Evolutionary conservation across 2,797 vertebrate species (phyloP).

Genomic region (Pseudocheirus occidentalis): DNA sequence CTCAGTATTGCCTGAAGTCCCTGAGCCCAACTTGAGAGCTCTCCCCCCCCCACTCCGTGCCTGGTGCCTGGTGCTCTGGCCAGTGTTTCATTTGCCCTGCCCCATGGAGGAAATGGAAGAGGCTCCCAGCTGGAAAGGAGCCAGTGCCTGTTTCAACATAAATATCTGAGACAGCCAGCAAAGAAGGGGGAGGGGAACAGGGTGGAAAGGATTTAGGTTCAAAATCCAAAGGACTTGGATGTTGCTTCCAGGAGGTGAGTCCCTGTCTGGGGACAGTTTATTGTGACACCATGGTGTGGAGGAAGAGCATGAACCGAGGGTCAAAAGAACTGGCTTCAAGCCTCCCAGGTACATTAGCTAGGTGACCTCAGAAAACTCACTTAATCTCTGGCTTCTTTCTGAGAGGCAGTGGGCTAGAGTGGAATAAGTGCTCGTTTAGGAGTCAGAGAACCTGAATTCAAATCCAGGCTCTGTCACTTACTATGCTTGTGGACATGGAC

Average conservation of each 20-base stretch:
- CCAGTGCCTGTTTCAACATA: constrained; percentile 40
- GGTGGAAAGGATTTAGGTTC: neutral
- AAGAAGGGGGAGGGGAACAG: neutral
- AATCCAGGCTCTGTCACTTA: neutral
- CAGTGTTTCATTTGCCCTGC: neutral
- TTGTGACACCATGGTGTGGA: neutral
- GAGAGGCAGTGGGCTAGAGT: neutral
- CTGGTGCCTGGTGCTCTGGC: neutral
- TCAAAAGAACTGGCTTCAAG: neutral
- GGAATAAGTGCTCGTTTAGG: neutral
- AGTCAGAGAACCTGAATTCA: neutral
- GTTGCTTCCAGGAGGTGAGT: neutral
- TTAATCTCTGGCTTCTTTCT: neutral
- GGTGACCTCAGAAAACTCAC: neutral
- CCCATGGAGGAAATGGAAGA: neutral
- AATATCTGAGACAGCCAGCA: constrained; percentile 3
- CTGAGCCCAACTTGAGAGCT: neutral
- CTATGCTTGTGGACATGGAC: neutral
- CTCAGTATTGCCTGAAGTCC: neutral
- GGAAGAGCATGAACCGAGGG: neutral
- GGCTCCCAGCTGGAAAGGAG: constrained; percentile 44
- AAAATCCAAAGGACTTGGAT: neutral
- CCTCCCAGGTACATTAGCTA: neutral
- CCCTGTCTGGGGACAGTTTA: neutral
- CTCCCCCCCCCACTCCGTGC: neutral